Base-by-base conservation (phyloP, 2,888 invertebrate species). In the Scelioninae gen. 1 region DNA sequence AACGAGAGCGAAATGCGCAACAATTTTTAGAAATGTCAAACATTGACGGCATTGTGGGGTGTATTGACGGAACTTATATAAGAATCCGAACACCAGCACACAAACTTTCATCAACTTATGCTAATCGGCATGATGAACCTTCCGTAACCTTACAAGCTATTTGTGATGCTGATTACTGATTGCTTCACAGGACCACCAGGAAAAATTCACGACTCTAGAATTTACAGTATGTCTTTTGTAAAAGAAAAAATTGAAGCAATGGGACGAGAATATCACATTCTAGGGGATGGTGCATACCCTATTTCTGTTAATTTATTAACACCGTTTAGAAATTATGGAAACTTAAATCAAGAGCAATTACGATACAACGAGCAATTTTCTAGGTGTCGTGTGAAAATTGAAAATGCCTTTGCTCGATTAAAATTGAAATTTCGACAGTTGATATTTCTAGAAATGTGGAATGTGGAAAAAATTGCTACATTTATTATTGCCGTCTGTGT, bases 101-200 rank as follows among this genome's bases (percentile, higher is more conserved):
- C 10, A 40, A 58, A 58, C 0, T 40, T 8, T 5, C 31, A 8
- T 16, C 40, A 11, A 58, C 40, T 0, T 58, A 58, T 13, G 43
- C 29, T 9, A 60, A 60, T 29, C 60, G 60, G 7, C 43, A 60
- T 23, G 58, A 60, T 40, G 58, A 40, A 23, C 38, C 58, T 5
- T 60, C 58, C 7, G 15, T 60, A 11, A 60, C 58, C 1, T 29
- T 60, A n/a, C 58, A 60, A 40, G 40, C 11, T 4, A 43, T 60
- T 13, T 43, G 58, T 29, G 58, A 60, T 43, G 16, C 43, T 4
- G n/a, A n/a, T n/a, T n/a, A n/a, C n/a, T n/a, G 53, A 31, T 55
- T 55, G 32, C 32, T 55, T 55, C 13, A 55, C 53, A 11, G 29
- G n/a, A 4, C n/a, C 11, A 32, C 32, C 53, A 13, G 47, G 47